phyloP scores from a whole-genome alignment of 2,888 invertebrate genomes.

The Tenodera sinensis region DNA sequence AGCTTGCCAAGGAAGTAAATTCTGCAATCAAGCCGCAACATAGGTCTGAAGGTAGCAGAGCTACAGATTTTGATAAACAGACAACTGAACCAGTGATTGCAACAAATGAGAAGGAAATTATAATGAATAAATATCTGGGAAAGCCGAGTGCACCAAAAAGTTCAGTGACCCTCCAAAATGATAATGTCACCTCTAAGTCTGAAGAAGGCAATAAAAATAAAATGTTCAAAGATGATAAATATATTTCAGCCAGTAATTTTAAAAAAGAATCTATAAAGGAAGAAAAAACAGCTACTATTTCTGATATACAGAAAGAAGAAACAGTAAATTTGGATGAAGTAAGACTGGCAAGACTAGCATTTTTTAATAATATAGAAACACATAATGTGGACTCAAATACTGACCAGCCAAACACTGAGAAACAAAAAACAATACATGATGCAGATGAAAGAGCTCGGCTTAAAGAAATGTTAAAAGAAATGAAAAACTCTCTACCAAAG shows the following conservation, averaged over 20 bases:
- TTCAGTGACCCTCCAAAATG: not conserved
- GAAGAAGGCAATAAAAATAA: not conserved
- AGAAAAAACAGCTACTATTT: not conserved
- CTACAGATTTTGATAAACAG: not conserved
- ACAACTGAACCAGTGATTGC: not conserved
- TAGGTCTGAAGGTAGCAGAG: not conserved
- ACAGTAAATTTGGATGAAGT: conserved; percentile 40
- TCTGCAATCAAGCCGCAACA: not conserved
- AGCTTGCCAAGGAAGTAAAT: too few relatives aligned
- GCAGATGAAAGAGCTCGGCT: conserved; percentile 43
- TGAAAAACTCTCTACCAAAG: conserved; percentile 70
- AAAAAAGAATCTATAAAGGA: conserved; percentile 1
- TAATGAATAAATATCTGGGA: not conserved
- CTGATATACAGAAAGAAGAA: not conserved
- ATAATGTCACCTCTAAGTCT: not conserved
- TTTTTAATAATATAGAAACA: conserved; percentile 36
- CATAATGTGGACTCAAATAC: not conserved
- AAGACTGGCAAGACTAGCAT: conserved; percentile 43
- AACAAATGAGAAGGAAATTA: not conserved
- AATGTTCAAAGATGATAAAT: not conserved
- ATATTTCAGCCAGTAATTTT: not conserved
- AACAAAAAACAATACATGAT: not conserved
- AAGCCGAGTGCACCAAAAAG: not conserved
- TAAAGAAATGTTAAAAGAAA: conserved; percentile 70
- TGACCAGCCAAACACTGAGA: conserved; percentile 11